These are phyloP conservation scores for Noctua pronuba DNA, from an alignment of 2,888 invertebrate species.

Conservation along the genomic window DNA sequence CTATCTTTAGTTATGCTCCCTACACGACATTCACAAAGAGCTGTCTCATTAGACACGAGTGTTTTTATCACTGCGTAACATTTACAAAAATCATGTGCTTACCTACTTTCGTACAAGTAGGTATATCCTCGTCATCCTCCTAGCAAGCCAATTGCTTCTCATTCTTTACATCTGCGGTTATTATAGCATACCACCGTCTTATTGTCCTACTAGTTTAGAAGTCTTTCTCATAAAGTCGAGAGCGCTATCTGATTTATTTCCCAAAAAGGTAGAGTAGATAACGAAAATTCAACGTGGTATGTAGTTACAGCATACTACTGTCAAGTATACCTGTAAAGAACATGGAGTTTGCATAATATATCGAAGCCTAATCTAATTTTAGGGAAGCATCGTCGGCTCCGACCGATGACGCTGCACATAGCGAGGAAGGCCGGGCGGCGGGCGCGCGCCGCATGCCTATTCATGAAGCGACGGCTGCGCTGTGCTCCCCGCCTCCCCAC, in stretches of 20 bases:
- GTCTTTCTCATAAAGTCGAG: neutral
- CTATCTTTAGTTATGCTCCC: conserved; percentile 64
- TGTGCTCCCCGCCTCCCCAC: conserved; percentile 69
- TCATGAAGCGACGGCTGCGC: conserved; percentile 88
- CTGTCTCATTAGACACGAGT: conserved; percentile 45
- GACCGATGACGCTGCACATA: conserved; percentile 83
- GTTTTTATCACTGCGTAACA: conserved; percentile 7
- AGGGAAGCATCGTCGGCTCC: conserved; percentile 55
- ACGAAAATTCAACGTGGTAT: neutral
- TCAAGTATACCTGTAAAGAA: neutral
- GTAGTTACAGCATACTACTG: neutral
- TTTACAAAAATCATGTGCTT: neutral
- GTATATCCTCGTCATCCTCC: conserved; percentile 22
- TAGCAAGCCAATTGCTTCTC: neutral
- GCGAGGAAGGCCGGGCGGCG: conserved; percentile 79
- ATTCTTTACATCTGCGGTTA: neutral
- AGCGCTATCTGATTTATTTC: neutral
- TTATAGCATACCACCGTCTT: neutral
- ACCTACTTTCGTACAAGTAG: neutral
- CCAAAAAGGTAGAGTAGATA: neutral
- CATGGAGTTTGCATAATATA: conserved; percentile 66
- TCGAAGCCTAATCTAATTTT: conserved; percentile 59
- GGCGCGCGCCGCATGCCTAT: conserved; percentile 82
- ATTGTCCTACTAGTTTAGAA: neutral
- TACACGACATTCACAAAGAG: conserved; percentile 58